Evolutionary conservation across 2,888 invertebrate species (phyloP).

Genomic region (Iphiclides podalirius): DNA sequence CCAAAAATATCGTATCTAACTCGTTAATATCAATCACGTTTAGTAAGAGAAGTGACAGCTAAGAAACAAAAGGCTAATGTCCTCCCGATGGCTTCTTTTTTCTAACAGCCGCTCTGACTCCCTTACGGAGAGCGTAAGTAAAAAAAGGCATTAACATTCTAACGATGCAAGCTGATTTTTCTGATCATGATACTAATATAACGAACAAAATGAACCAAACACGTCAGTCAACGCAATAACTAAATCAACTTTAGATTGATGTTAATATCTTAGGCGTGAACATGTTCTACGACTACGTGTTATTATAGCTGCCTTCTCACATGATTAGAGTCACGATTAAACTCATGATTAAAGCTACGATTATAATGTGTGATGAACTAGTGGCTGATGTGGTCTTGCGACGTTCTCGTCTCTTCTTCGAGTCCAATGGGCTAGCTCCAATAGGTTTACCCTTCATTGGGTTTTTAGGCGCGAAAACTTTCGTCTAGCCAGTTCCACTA

Average conservation of each 20-base stretch:
- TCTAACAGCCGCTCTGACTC: background rate
- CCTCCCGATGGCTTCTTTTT: background rate
- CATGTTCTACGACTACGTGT: background rate
- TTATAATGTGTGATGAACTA: no score
- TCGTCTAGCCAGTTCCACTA: no score
- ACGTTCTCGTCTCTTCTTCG: no score
- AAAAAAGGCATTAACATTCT: background rate
- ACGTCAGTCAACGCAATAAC: constrained; percentile 2
- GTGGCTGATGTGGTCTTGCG: no score
- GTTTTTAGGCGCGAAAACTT: no score
- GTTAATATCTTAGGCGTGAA: background rate
- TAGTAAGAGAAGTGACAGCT: no score
- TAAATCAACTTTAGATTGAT: constrained; percentile 18
- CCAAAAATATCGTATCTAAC: no score
- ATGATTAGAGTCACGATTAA: background rate
- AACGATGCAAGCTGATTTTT: background rate
- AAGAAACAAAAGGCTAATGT: background rate
- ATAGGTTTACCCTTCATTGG: no score
- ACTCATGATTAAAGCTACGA: background rate
- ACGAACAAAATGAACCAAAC: background rate
- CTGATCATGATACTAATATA: constrained; percentile 10
- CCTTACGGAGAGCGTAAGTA: no score
- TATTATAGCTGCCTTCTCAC: background rate
- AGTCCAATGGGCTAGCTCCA: no score
- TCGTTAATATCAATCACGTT: no score